phyloP scores from a whole-genome alignment of 1,140 invertebrate genomes.

The Trypoxylus dichotomus region DNA sequence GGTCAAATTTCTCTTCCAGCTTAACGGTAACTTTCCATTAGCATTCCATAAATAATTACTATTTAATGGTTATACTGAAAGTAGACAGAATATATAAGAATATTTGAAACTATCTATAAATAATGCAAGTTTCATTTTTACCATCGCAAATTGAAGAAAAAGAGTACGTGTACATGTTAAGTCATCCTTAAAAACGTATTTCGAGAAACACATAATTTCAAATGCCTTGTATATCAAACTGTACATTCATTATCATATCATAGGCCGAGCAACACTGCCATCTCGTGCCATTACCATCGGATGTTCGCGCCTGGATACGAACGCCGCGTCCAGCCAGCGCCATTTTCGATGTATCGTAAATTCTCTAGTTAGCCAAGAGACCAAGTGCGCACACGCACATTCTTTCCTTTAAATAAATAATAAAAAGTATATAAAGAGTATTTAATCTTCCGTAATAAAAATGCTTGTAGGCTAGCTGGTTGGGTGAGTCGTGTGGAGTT shows the following conservation, averaged over 20 bases:
- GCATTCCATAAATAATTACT: too few relatives aligned
- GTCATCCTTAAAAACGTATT: conserved; percentile 33
- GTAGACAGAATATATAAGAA: not conserved
- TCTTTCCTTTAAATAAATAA: conserved; percentile 28
- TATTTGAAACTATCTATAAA: conserved; percentile 18
- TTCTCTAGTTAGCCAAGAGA: conserved; percentile 35
- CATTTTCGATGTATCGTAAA: conserved; percentile 29
- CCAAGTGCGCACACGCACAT: conserved; percentile 39
- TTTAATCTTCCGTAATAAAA: conserved; percentile 37
- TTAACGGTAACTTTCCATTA: too few relatives aligned
- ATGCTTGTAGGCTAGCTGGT: conserved; percentile 32
- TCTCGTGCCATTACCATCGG: conserved; percentile 48
- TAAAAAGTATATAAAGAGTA: conserved; percentile 19
- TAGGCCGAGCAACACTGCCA: conserved; percentile 49
- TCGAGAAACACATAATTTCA: conserved; percentile 40
- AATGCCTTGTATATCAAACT: conserved; percentile 48
- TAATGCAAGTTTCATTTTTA: conserved; percentile 31
- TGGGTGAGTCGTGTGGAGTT: conserved; percentile 28
- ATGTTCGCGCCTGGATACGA: conserved; percentile 19
- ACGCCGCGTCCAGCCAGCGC: conserved; percentile 38
- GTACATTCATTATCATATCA: conserved; percentile 49
- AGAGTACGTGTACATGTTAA: conserved; percentile 31
- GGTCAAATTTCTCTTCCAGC: too few relatives aligned
- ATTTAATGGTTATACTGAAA: not conserved
- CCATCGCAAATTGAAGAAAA: conserved; percentile 28